These are phyloP conservation scores for Halcyon smyrnensis DNA, from an alignment of 2,797 vertebrate genomes.

Conservation along the genomic window DNA sequence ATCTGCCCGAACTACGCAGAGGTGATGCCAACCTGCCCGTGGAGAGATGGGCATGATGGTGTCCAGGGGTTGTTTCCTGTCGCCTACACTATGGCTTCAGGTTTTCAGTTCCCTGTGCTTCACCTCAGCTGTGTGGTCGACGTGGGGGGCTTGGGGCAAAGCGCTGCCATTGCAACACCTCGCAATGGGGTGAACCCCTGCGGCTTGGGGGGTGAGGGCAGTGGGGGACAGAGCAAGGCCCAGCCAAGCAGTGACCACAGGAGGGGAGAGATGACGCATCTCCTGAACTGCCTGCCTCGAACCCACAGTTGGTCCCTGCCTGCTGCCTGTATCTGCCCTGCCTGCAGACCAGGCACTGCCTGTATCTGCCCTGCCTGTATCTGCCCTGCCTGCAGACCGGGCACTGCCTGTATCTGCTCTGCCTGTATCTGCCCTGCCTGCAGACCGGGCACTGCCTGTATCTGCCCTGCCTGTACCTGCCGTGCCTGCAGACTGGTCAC, in stretches of 20 bases:
- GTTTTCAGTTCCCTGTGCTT: not conserved
- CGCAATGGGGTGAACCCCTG: too few relatives aligned
- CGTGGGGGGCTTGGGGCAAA: too few relatives aligned
- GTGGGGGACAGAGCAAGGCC: not conserved
- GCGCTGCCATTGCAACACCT: not conserved
- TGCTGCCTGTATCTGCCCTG: not conserved
- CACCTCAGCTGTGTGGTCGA: not conserved
- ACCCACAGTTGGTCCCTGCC: too few relatives aligned
- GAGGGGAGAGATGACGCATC: not conserved
- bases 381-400: too few relatives aligned
- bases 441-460: not conserved
- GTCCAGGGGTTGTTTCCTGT: too few relatives aligned
- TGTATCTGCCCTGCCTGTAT: not conserved
- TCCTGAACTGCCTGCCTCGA: not conserved
- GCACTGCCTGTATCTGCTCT: not conserved
- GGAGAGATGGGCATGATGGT: not conserved
- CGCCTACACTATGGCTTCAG: fast-evolving
- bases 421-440: not conserved
- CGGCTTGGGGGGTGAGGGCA: not conserved
- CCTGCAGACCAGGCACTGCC: not conserved
- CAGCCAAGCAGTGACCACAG: not conserved
- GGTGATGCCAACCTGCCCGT: not conserved
- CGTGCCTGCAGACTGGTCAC: too few relatives aligned
- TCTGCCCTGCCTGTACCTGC: not conserved
- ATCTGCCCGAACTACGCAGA: fast-evolving